These are phyloP conservation scores for Orchesellides sinensis DNA, from an alignment of 2,888 invertebrate genomes.

Conservation along the genomic window DNA sequence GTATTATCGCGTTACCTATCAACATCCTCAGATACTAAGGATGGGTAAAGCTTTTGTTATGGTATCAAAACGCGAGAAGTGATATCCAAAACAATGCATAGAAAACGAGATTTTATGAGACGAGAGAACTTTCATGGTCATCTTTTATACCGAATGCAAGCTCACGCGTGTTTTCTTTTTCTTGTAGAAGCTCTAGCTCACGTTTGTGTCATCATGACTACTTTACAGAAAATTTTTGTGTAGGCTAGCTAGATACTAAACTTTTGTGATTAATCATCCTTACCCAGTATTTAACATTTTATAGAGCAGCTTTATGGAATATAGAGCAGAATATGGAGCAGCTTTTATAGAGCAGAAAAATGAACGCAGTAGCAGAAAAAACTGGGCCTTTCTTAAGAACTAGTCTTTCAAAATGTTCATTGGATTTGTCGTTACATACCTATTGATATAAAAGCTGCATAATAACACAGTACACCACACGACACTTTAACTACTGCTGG, in stretches of 20 bases:
- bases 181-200: conserved; percentile 12
- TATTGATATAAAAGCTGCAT: conserved; percentile 34
- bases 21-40: conserved; percentile 37
- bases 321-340: conserved; percentile 6
- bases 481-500: neutral
- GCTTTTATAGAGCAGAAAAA: conserved; percentile 12
- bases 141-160: too few relatives aligned
- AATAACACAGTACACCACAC: conserved; percentile 19
- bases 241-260: neutral
- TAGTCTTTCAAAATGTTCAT: neutral
- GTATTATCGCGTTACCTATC: neutral
- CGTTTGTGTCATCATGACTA: neutral
- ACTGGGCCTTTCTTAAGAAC: conserved; percentile 6
- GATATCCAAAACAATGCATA: neutral
- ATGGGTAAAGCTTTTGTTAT: conserved; percentile 17
- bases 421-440: neutral
- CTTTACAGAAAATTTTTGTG: conserved; percentile 8
- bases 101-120: neutral
- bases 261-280: neutral
- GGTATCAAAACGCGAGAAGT: too few relatives aligned
- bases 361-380: conserved; percentile 32
- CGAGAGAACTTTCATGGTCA: too few relatives aligned
- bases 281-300: neutral
- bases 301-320: neutral
- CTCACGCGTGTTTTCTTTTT: neutral